phyloP scores from a whole-genome alignment of 1,140 invertebrate species.

The Ceratitis capitata region DNA sequence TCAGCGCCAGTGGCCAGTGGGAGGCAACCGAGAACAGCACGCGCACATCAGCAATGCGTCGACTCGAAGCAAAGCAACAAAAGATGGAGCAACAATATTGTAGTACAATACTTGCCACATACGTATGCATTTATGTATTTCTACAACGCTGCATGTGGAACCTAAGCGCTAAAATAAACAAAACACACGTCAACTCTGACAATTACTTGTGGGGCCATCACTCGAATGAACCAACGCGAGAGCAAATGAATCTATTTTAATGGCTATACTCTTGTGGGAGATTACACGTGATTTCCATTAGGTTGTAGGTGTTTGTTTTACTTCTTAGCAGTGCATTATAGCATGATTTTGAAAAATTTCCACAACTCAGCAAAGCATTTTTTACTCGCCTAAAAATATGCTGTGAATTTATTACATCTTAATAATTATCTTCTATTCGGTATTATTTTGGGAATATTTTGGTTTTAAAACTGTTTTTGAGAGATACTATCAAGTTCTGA shows the following conservation, averaged over 20 bases:
- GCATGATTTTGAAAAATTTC: not conserved
- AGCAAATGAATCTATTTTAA: not conserved
- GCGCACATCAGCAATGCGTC: not conserved
- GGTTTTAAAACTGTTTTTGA: not conserved
- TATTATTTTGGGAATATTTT: too few relatives aligned
- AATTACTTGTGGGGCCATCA: not conserved
- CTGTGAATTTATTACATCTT: not conserved
- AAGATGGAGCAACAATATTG: not conserved
- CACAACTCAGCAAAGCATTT: not conserved
- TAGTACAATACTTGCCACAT: not conserved
- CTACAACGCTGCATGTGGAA: constrained; percentile 5
- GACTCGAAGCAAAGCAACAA: not conserved
- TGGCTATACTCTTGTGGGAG: not conserved
- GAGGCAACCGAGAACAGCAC: not conserved
- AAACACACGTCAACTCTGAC: not conserved
- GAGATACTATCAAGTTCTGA: too few relatives aligned
- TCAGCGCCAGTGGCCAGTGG: not conserved
- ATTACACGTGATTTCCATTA: not conserved
- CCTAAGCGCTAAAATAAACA: not conserved
- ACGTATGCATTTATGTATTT: not conserved
- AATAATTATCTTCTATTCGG: too few relatives aligned
- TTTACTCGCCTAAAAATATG: constrained; percentile 4
- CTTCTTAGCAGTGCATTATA: not conserved
- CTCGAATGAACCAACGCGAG: not conserved
- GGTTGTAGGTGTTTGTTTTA: not conserved